phyloP scores from a whole-genome alignment of 2,113 vertebrate species.

The Cepphus grylle region DNA sequence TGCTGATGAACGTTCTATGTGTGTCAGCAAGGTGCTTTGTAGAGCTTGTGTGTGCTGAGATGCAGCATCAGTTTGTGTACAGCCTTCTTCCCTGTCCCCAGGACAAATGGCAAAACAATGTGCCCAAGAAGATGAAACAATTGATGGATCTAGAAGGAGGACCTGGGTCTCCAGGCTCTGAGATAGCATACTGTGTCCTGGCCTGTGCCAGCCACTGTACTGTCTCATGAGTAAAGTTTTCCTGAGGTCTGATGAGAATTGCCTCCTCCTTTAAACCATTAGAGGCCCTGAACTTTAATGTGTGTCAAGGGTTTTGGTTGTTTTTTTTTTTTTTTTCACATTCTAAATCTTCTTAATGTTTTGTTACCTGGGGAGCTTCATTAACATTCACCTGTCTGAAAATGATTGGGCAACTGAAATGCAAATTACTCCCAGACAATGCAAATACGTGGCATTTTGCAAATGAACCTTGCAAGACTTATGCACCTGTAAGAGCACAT shows the following conservation, averaged over 20 bases:
- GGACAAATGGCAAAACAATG: neutral
- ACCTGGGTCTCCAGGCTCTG: neutral
- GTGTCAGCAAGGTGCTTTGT: neutral
- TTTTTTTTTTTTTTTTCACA: neutral
- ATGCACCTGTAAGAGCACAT: neutral
- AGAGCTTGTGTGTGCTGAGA: neutral
- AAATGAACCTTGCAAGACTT: conserved; percentile 29
- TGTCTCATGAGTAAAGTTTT: neutral
- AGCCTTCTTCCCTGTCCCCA: neutral
- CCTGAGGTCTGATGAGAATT: neutral
- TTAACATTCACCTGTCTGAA: neutral
- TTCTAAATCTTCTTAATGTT: neutral
- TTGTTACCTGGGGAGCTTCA: neutral
- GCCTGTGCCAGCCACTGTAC: neutral
- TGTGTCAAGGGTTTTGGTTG: neutral
- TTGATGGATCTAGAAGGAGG: neutral
- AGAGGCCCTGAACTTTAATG: neutral
- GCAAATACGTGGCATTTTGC: neutral
- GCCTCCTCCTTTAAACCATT: neutral
- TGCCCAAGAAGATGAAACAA: neutral
- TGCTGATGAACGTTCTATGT: neutral
- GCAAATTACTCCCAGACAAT: neutral
- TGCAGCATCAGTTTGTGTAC: neutral
- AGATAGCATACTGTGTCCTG: neutral
- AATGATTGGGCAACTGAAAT: neutral